Evolutionary conservation across 2,888 invertebrate species (phyloP), one percentile per base, ranked within the genome.

Genomic region (Matsumyia berberina): DNA sequence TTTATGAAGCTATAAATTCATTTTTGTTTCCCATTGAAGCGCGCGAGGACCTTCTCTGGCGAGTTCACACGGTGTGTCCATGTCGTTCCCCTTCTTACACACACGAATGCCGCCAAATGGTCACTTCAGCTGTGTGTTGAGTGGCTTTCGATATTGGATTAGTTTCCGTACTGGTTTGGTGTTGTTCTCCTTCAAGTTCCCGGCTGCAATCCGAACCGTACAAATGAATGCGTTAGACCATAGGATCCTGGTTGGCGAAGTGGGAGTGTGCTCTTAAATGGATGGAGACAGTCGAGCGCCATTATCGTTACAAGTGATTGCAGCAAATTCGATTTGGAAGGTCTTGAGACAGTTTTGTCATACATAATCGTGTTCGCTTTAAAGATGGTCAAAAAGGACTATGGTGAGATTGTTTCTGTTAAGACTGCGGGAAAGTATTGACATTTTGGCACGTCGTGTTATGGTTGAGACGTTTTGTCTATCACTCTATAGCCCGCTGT

Each of bases 1-100:
- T 90, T 90, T 90, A 90, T 89, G 88, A 87, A 85, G 89, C 88
- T 87, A 90, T 90, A 90, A 90, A 90, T 90, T 89, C 87, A 89
- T 88, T 89, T 88, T 88, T 88, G 88, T 89, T 88, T 88, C 88
- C 64, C 80, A 51, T 64, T 53, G 58, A 35, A 58, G 53, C 11
- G 17, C 70, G 53, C 64, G 53, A 53, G 39, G 51, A 57, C 58
- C 74, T 42, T 53, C 49, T 53, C 57, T 44, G 4, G 69, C 49
- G 51, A 35, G 70, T 85, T 85, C 74, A 74, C 74, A 80, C 80
- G 74, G 57, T 60, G 74, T 60, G 69, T 79, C 64, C 70, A 58
- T 9, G 46, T 31, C 12, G 33, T 37, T 11, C 49, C 37, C 53
- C 35, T 51, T 53, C 51, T 33, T 57, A 69, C 70, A 80, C 53